Evolutionary conservation across 2,888 invertebrate genomes (phyloP), one percentile per base, ranked within the genome.

Genomic region (Pycnomerus fuliginosus): DNA sequence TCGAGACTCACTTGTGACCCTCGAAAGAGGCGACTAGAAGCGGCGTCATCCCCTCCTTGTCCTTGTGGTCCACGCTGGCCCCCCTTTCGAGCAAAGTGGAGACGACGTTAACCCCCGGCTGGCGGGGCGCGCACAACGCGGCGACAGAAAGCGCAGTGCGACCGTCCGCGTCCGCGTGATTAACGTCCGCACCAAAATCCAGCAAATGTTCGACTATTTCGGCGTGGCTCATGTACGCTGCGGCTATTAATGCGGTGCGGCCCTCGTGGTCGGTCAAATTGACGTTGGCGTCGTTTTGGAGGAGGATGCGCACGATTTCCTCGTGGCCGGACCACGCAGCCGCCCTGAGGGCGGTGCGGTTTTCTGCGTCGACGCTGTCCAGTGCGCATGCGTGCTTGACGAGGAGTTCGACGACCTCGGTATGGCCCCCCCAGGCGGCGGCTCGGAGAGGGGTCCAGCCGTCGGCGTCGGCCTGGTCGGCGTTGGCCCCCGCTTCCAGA

Each of bases 281-380:
- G 0, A 89, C 85, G 57, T 80, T 81, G 0, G 90, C 90, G 0
- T 88, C 87, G 33, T 87, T 83, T 42, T 84, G 83, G 28, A 90
- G 74, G 10, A 90, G 76, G 3, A 85, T 82, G 52, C 82, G 80
- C 1, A 90, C 84, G 29, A 90, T 89, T 55, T 88, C 86, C 58
- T 87, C 87, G 73, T 95, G 93, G 0, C 95, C 95, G 23, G 93
- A 93, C 95, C 95, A 95, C 0, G 93, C 89, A 0, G 93, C 93
- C 29, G 90, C 90, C 25, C 94, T 81, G 39, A 96, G 73, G 1
- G 95, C 92, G 0, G 95, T 95, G 32, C 95, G 79, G 52, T 90
- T 87, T 63, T 92, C 92, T 35, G 86, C 84, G 63, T 93, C 92
- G 1, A 90, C 87, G 57, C 89, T 83, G 68, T 96, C 92, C 2